Evolutionary conservation across 1,140 invertebrate genomes (phyloP).

Genomic region (Ceratitis capitata): DNA sequence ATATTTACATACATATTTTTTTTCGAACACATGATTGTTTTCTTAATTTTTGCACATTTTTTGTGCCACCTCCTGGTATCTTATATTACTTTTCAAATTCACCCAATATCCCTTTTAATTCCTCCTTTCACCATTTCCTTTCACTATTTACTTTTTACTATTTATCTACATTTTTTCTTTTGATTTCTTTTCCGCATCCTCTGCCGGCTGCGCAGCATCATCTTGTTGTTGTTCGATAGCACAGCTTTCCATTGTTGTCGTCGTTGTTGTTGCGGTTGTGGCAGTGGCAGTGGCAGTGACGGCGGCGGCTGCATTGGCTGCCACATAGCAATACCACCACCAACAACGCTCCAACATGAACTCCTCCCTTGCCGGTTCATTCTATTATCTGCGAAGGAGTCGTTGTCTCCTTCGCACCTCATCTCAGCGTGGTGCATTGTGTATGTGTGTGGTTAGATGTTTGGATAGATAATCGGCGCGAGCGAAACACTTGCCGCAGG

Average conservation of each 20-base stretch:
- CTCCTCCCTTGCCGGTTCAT: background rate
- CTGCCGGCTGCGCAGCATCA: no score
- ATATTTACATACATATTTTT: background rate
- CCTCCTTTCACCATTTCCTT: background rate
- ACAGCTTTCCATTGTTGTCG: no score
- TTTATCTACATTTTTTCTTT: background rate
- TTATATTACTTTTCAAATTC: no score
- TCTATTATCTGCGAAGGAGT: slow-evolving; percentile 64
- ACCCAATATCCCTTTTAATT: background rate
- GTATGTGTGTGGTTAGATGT: slow-evolving; percentile 88
- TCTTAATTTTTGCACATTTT: background rate
- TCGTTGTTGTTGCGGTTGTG: background rate
- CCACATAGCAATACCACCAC: background rate
- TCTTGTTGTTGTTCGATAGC: no score
- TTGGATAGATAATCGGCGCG: slow-evolving; percentile 90
- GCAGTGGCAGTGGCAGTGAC: no score
- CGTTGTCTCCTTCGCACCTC: slow-evolving; percentile 65
- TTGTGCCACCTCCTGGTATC: background rate
- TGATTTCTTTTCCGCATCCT: background rate
- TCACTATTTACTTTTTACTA: background rate
- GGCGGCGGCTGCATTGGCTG: background rate
- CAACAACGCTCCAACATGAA: background rate
- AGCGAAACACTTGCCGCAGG: slow-evolving; percentile 90
- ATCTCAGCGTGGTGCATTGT: slow-evolving; percentile 72
- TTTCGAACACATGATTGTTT: background rate